Percentiles rank a stretch among this genome's conserved stretches.
Conservation (phyloP, 2,888 invertebrate genomes). For the Spodoptera littoralis region DNA sequence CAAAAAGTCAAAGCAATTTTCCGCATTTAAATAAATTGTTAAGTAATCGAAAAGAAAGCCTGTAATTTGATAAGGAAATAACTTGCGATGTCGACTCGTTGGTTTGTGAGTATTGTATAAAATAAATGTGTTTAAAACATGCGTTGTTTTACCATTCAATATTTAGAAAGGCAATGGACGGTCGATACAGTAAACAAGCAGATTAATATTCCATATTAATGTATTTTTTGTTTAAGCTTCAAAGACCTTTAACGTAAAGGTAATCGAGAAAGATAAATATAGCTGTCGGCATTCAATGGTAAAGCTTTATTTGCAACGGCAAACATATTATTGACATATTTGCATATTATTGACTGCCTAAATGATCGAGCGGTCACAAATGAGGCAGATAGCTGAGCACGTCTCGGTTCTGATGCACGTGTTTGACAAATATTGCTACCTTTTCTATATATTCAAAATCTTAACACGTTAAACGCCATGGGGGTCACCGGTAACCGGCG, state of each 20-base stretch:
- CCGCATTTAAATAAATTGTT: conserved; percentile 48
- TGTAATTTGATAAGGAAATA: conserved; percentile 49
- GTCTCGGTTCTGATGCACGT: no score
- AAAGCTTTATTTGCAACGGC: background rate
- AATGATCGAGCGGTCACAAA: no score
- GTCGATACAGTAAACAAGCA: conserved; percentile 30
- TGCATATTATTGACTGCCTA: no score
- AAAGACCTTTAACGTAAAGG: conserved; percentile 21
- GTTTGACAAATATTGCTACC: no score
- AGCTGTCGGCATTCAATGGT: conserved; percentile 9
- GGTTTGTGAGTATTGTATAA: conserved; percentile 21
- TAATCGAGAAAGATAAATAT: conserved; percentile 1
- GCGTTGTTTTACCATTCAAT: conserved; percentile 26
- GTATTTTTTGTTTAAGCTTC: conserved; percentile 28
- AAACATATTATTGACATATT: no score
- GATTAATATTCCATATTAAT: conserved; percentile 28
- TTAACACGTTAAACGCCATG: no score
- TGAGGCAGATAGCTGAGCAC: no score
- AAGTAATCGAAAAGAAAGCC: conserved; percentile 47
- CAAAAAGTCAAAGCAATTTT: conserved; percentile 43
- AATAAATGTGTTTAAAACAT: conserved; percentile 25
- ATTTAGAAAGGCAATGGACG: conserved; percentile 37
- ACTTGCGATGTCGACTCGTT: conserved; percentile 35
- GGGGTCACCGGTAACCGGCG: no score
- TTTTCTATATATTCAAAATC: no score